Evolutionary conservation across 2,888 invertebrate genomes (phyloP).

Genomic region (Drosophila colorata): DNA sequence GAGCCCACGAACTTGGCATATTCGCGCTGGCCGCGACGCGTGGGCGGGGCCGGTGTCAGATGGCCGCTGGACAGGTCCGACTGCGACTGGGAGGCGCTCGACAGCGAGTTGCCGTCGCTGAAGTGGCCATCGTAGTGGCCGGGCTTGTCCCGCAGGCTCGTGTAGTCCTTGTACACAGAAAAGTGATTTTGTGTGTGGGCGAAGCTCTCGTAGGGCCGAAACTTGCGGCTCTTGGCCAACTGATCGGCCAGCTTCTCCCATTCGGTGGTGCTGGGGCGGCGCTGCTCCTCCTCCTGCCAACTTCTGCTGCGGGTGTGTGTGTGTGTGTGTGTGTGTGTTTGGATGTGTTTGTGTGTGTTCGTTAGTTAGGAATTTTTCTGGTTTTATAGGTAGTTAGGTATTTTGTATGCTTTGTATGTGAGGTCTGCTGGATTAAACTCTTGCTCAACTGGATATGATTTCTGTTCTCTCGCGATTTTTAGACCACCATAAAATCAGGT

Average conservation of each 20-base stretch:
- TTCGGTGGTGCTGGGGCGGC: conserved; percentile 79
- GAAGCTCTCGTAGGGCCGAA: conserved; percentile 79
- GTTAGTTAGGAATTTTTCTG: conserved; percentile 37
- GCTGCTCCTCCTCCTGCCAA: conserved; percentile 29
- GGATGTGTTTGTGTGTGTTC: conserved; percentile 19
- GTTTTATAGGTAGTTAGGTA: neutral
- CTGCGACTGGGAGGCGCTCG: conserved; percentile 66
- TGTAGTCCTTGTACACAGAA: conserved; percentile 72
- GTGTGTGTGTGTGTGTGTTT: conserved; percentile 9
- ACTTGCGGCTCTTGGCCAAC: conserved; percentile 78
- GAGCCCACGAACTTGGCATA: conserved; percentile 70
- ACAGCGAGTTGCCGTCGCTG: conserved; percentile 64
- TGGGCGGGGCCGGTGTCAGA: conserved; percentile 55
- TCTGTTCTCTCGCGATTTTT: no score
- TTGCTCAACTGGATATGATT: conserved; percentile 13
- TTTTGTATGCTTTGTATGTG: conserved; percentile 9
- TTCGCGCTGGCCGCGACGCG: conserved; percentile 63
- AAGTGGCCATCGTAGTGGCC: conserved; percentile 68
- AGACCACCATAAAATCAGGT: no score
- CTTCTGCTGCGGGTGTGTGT: conserved; percentile 29
- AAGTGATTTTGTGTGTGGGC: conserved; percentile 63
- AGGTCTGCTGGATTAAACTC: conserved; percentile 15
- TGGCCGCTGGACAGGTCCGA: conserved; percentile 74
- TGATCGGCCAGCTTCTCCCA: conserved; percentile 84
- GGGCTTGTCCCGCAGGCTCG: conserved; percentile 65